Evolutionary conservation across 2,797 vertebrate species (phyloP), one percentile per base, ranked within the genome.

Genomic region (Lutjanus argentimaculatus): DNA sequence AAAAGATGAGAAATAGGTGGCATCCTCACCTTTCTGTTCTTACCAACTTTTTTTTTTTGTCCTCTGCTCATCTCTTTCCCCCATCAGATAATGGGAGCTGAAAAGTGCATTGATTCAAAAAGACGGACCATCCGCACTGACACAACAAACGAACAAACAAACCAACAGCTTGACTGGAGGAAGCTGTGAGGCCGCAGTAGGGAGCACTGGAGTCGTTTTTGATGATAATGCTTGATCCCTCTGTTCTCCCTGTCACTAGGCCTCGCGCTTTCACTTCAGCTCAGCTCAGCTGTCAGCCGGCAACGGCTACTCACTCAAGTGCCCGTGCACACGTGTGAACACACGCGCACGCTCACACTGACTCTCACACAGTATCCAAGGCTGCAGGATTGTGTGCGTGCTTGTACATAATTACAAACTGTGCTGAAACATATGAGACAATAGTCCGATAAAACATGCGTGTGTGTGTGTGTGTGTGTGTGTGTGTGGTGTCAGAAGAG

Each of bases 191-290:
- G 87, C 78, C 80, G 11, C 86, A 76, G 85, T 63, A 72, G 83
- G 88, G 85, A 84, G 89, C 84, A 52, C 77, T 72, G 75, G 67
- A 89, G 80, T 91, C 71, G 53, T 86, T 91, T 91, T 88, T 92
- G 88, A 92, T 93, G 89, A 91, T 89, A 87, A 89, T 81, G 82
- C 83, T 83, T 84, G 77, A 93, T 91, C 89, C 81, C 84, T 88
- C 83, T 82, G 87, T 92, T 91, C 83, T 87, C 83, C 70, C 83
- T 73, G 83, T 89, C 85, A 82, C 85, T n/a, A 49, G 79, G 85
- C 82, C 85, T 87, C 82, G 45, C 70, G 82, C 89, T 84, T 88
- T 92, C 85, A 81, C 82, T 86, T 91, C 85, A 77, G 82, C 79
- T 92, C 79, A 63, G 80, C 84, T 88, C 80, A 89, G 80, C 85